Base-by-base conservation (phyloP, 2,797 vertebrate species). In the Epinephelus awoara region DNA sequence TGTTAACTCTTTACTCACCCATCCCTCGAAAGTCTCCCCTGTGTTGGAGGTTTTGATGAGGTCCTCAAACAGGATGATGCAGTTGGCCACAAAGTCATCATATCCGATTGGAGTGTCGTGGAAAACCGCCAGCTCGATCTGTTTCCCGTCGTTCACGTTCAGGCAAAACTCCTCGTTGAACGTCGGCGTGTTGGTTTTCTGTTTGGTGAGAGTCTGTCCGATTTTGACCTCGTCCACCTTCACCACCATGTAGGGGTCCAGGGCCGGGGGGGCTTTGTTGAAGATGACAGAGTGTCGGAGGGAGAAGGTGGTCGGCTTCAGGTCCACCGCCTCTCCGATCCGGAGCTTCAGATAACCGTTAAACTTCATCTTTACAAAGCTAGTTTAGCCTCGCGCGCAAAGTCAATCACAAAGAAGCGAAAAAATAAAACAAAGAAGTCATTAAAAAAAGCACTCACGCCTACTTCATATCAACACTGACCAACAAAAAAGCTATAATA, bases 61-160 rank as follows among this genome's bases (percentile, higher is more conserved):
- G 67, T 99, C 97, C 25, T 96, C 96, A 83, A 99, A 98, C 72
- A 93, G 95, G 75, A 99, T 91, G 50, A 92, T 96, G 90, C 98
- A 99, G 93, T 99, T 98, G 80, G 98, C 98, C 89, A 99, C 98
- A 12, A 99, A 99, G 95, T 99, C 97, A 64, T 99, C 98, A 54
- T 99, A 99, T 19, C 98, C 98, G 55, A 99, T 96, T 2, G 97
- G 97, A 11, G 98, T 97, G 83, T 98, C 98, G 61, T 99, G 97
- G 89, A 99, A 99, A 5, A 99, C 97, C 0, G 97, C 96, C 83
- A 99, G 84, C 92, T 99, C 98, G n/a, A 99, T 91, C 63, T 95
- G 96, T 2, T 89, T 94, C 2, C 96, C 98, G 50, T 97, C 90
- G 57, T 85, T 96, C 47, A 99, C 97, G 34, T 95, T 95, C 38